Evolutionary conservation across 2,888 invertebrate species (phyloP), one percentile per base, ranked within the genome.

Genomic region (Cetonia aurata): DNA sequence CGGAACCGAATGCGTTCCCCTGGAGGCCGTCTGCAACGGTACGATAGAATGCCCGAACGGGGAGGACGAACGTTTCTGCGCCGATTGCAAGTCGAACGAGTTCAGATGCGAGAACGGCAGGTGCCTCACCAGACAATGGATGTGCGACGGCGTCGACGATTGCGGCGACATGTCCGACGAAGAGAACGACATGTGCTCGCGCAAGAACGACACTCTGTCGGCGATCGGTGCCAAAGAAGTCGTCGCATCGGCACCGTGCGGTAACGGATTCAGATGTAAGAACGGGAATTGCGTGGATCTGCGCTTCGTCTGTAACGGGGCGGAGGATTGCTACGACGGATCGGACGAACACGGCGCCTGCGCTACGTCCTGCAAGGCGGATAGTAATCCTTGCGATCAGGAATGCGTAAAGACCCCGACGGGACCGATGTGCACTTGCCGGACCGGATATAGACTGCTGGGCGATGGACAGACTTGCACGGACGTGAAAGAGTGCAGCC

Each of bases 111-210:
- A 81, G 19, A 87, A 91, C 84, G 85, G 86, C 62, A 86, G 84
- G 55, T 89, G 95, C 76, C 87, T 95, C 42, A 85, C 88, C 0
- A 77, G 78, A 1, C 78, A 83, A 8, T 90, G 90, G 86, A 77
- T 89, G 73, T 90, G 89, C 85, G 88, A 94, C 76, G 86, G 87
- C 0, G 79, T 80, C 0, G 85, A 88, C 62, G 92, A 95, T 79
- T 95, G 95, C 79, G 81, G 82, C 0, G 94, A 95, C 78, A 88
- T 88, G 10, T 91, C 91, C 0, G 95, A 95, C 79, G 95, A 95
- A 80, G 88, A 87, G 9, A 33, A 74, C 4, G 75, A 75, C 6
- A 78, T 80, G 44, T 85, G 83, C 73, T 70, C 73, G 1, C 74
- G 69, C 59, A 25, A 67, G 69, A 65, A 50, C 17, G 50, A 50